These are phyloP conservation scores for Phalacrocorax aristotelis DNA, from an alignment of 2,113 vertebrate species.

Conservation along the genomic window DNA sequence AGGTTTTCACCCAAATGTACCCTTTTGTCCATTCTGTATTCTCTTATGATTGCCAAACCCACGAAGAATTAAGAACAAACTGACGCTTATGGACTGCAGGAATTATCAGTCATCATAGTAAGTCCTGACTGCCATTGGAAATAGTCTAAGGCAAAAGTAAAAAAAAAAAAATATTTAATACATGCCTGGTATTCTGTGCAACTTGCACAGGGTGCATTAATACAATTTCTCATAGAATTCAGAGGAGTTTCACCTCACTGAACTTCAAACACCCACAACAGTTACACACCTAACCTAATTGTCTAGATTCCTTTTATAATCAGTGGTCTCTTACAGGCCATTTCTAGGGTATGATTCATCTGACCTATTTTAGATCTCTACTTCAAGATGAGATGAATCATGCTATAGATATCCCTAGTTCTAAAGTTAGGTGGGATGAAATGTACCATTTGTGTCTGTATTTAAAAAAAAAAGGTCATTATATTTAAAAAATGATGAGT, in stretches of 20 bases:
- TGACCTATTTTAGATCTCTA: conserved; percentile 41
- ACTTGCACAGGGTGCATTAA: background rate
- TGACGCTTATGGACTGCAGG: background rate
- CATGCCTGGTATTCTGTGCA: background rate
- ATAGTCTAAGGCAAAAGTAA: background rate
- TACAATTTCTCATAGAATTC: background rate
- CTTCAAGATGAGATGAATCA: conserved; percentile 40
- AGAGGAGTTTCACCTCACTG: background rate
- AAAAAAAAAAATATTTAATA: background rate
- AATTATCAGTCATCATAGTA: background rate
- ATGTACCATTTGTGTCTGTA: conserved; percentile 42
- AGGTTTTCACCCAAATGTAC: conserved; percentile 12
- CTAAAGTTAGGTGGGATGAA: conserved; percentile 57
- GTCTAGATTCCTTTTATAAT: conserved; percentile 11
- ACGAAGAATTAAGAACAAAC: background rate
- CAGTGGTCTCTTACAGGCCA: conserved; percentile 3
- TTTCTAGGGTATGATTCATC: conserved; percentile 55
- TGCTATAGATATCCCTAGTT: conserved; percentile 32
- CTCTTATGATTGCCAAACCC: background rate
- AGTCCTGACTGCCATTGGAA: background rate
- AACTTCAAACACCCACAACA: background rate
- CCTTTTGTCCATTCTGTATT: background rate
- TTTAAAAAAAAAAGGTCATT: conserved; percentile 13
- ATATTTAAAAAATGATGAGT: conserved; percentile 39
- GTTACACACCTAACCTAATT: background rate